Conservation (phyloP, 1,140 invertebrate genomes). For the Atopsyche davidsoni region DNA sequence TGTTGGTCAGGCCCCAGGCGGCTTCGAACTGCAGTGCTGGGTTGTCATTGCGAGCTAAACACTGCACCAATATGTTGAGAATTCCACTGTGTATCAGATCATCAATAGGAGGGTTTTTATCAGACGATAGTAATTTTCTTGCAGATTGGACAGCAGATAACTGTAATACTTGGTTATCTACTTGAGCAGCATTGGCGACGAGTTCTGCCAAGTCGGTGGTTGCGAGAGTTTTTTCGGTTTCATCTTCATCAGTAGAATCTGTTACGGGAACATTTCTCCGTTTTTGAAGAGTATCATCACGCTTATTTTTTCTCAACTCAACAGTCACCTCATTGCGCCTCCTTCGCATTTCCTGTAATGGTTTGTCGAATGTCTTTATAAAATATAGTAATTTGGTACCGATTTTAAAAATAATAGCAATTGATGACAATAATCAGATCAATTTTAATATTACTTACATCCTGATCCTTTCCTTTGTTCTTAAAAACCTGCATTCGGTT, state of each 20-base stretch:
- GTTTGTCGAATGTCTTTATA: no score
- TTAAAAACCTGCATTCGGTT: conserved; percentile 88
- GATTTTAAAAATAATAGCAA: no score
- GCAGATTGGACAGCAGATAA: conserved; percentile 79
- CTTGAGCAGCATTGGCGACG: conserved; percentile 65
- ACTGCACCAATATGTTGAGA: conserved; percentile 87
- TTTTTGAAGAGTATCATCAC: conserved; percentile 93
- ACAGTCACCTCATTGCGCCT: conserved; percentile 92
- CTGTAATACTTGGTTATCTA: conserved; percentile 65
- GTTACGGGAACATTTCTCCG: conserved; percentile 85
- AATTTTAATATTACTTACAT: conserved; percentile 75
- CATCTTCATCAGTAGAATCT: conserved; percentile 76
- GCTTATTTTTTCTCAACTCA: conserved; percentile 93
- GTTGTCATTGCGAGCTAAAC: conserved; percentile 80
- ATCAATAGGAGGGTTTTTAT: conserved; percentile 98
- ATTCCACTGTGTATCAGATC: conserved; percentile 89
- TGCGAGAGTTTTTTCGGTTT: conserved; percentile 61
- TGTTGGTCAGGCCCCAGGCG: conserved; percentile 98
- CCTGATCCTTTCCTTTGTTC: conserved; percentile 95
- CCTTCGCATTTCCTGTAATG: conserved; percentile 87
- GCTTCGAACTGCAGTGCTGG: conserved; percentile 96
- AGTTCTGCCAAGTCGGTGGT: conserved; percentile 61
- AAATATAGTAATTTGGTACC: no score
- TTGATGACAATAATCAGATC: no score
- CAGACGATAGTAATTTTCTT: conserved; percentile 91